Evolutionary conservation across 2,888 invertebrate genomes (phyloP).

Genomic region (Chrysolina americana): DNA sequence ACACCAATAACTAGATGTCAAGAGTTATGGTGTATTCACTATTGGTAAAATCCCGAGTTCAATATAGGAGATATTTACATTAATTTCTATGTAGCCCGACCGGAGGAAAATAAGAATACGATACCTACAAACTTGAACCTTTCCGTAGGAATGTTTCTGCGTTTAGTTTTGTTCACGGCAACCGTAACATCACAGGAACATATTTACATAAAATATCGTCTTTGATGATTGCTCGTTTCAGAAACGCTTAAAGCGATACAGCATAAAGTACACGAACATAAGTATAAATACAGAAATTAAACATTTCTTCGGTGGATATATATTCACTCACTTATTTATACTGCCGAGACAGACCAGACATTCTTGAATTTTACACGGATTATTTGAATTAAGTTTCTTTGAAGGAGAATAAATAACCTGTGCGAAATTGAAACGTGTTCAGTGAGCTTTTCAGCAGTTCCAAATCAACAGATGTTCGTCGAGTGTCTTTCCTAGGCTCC

Average conservation of each 20-base stretch:
- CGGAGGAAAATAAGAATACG: too few species aligned
- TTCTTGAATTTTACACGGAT: not conserved
- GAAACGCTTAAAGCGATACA: not conserved
- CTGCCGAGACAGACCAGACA: not conserved
- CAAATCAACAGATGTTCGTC: too few species aligned
- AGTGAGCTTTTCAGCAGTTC: not conserved
- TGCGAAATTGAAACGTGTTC: not conserved
- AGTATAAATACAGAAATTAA: conserved; percentile 5
- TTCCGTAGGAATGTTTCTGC: not conserved
- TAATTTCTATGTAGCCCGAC: too few species aligned
- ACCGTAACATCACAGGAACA: conserved; percentile 2
- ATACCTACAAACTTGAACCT: not conserved
- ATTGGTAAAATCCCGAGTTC: too few species aligned
- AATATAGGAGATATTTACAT: too few species aligned
- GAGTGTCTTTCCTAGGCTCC: too few species aligned
- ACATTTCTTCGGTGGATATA: not conserved
- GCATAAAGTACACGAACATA: not conserved
- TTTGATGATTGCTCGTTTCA: conserved; percentile 1
- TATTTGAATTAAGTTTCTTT: not conserved
- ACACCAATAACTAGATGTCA: too few species aligned
- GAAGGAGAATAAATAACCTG: not conserved
- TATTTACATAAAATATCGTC: conserved; percentile 16
- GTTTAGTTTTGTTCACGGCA: not conserved
- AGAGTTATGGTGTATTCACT: too few species aligned
- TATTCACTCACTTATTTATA: not conserved